phyloP scores from a whole-genome alignment of 2,888 invertebrate species.

The Rhimphoctona megacephalus region DNA sequence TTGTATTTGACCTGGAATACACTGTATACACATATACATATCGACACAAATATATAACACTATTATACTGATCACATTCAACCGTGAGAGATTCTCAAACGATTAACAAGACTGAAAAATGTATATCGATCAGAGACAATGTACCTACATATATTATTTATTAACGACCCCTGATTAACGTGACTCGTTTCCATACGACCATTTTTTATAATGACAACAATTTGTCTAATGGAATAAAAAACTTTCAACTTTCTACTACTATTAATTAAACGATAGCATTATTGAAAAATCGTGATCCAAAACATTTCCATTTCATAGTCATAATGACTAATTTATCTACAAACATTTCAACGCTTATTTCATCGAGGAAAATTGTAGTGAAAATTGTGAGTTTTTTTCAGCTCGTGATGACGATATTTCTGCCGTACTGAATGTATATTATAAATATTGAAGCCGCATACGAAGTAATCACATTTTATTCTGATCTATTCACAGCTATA shows the following conservation, averaged over 20 bases:
- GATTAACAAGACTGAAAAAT: constrained; percentile 24
- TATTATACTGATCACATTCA: constrained; percentile 39
- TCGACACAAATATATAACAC: constrained; percentile 34
- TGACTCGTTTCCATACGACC: background rate
- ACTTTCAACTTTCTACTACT: constrained; percentile 30
- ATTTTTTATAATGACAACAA: constrained; percentile 30
- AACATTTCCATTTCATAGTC: background rate
- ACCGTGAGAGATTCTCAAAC: constrained; percentile 45
- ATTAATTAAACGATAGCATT: background rate
- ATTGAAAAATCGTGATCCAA: constrained; percentile 6
- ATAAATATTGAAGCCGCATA: background rate
- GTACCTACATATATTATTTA: constrained; percentile 5
- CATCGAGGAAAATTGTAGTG: background rate
- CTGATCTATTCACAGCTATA: background rate
- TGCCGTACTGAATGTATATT: background rate
- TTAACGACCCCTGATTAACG: constrained; percentile 16
- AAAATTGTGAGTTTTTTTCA: background rate
- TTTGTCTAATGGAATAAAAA: constrained; percentile 15
- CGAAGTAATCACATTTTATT: background rate
- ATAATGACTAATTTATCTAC: background rate
- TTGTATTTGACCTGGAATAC: background rate
- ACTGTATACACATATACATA: constrained; percentile 8
- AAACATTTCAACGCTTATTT: background rate
- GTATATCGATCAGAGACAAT: constrained; percentile 29
- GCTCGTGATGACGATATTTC: background rate